Conservation (phyloP, 2,797 vertebrate genomes). For the Pristis pectinata region DNA sequence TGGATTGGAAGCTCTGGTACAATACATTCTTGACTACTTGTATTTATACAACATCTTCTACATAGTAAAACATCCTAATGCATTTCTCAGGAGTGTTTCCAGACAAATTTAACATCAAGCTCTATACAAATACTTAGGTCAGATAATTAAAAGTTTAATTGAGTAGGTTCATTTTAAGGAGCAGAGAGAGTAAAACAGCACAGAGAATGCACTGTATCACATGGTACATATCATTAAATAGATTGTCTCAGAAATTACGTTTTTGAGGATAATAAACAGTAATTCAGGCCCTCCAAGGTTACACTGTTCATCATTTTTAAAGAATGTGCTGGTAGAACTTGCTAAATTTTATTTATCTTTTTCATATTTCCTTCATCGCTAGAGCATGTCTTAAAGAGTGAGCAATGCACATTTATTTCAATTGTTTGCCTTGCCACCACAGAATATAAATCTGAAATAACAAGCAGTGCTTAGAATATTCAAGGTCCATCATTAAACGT, state of each 20-base stretch:
- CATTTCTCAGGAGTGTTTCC: not conserved
- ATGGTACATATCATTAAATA: not conserved
- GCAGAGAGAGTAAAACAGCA: not conserved
- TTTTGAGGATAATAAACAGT: not conserved
- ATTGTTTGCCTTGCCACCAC: not conserved
- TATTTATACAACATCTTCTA: not conserved
- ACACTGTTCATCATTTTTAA: not conserved
- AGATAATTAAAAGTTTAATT: no score
- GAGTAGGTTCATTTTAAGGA: not conserved
- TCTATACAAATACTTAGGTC: not conserved
- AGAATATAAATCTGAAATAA: not conserved
- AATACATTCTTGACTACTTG: not conserved
- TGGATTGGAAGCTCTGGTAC: no score
- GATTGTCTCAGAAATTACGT: not conserved
- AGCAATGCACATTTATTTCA: not conserved
- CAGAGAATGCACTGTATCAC: not conserved
- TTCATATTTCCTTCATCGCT: not conserved
- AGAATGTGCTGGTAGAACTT: not conserved
- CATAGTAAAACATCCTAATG: not conserved
- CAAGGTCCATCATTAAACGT: not conserved
- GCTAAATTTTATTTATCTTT: not conserved
- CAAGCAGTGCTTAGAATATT: not conserved
- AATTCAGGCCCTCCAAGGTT: not conserved
- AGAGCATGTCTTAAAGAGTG: not conserved
- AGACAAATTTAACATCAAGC: not conserved